A percentile compares a stretch with the other conserved stretches of the same genome.
These are phyloP conservation scores for Pardalotus punctatus DNA, from an alignment of 2,113 vertebrate genomes.

Conservation along the genomic window DNA sequence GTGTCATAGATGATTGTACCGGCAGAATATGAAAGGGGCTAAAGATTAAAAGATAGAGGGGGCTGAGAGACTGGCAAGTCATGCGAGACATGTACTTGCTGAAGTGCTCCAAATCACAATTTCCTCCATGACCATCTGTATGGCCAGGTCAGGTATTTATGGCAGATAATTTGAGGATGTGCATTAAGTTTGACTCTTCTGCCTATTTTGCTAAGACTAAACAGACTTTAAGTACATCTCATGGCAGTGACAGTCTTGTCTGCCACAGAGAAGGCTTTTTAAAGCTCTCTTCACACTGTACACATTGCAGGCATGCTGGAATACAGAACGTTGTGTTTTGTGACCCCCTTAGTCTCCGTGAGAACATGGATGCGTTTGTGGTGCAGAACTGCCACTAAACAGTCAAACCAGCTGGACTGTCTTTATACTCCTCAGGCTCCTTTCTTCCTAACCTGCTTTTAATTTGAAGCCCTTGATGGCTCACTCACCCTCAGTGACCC, in stretches of 20 bases:
- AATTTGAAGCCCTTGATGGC: not conserved
- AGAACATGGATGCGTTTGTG: not conserved
- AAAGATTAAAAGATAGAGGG: not conserved
- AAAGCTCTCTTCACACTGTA: not conserved
- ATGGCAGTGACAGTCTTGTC: not conserved
- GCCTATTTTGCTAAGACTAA: not conserved
- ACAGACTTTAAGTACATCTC: not conserved
- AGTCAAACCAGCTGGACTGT: not conserved
- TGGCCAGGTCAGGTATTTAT: not conserved
- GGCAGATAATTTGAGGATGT: not conserved
- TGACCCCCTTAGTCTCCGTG: not conserved
- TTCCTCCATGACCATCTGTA: not conserved
- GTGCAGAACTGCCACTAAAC: not conserved
- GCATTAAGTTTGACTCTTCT: not conserved
- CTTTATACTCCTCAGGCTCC: not conserved
- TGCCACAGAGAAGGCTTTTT: not conserved
- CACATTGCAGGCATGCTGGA: not conserved
- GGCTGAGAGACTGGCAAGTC: not conserved
- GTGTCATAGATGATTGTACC: not conserved
- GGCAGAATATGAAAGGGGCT: not conserved
- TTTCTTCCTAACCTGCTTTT: not conserved
- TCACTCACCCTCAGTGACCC: not conserved
- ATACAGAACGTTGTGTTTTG: not conserved
- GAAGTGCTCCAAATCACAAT: not conserved
- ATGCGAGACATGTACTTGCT: not conserved